These are phyloP conservation scores for Heliconius himera DNA, from an alignment of 1,140 invertebrate genomes.

Conservation along the genomic window DNA sequence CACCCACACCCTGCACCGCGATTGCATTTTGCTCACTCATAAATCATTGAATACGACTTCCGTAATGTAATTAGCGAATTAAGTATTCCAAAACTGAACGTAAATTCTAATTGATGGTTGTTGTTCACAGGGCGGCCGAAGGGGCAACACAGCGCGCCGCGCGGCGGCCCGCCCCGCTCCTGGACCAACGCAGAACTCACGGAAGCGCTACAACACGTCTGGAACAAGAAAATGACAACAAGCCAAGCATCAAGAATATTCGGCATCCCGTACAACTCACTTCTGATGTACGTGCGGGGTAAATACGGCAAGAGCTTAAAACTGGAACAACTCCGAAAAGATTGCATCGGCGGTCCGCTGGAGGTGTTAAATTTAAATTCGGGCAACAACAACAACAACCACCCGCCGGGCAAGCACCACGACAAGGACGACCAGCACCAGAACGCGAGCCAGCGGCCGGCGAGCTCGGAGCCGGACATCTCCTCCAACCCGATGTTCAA, in stretches of 20 bases:
- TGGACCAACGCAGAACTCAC: conserved; percentile 95
- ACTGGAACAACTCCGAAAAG: conserved; percentile 92
- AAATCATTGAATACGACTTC: conserved; percentile 59
- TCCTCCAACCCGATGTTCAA: conserved; percentile 85
- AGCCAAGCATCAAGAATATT: conserved; percentile 94
- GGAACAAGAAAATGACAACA: conserved; percentile 97
- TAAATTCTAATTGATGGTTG: conserved; percentile 36
- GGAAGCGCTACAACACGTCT: conserved; percentile 93
- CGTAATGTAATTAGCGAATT: conserved; percentile 61
- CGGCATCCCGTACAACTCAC: conserved; percentile 94
- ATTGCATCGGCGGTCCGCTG: conserved; percentile 89
- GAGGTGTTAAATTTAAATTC: conserved; percentile 87
- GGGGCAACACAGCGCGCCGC: conserved; percentile 93
- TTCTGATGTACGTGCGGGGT: conserved; percentile 95
- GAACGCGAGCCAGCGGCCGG: conserved; percentile 81
- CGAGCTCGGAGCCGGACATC: conserved; percentile 84
- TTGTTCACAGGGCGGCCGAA: conserved; percentile 85
- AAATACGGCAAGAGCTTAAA: conserved; percentile 95
- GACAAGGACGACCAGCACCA: conserved; percentile 75
- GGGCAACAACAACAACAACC: conserved; percentile 87
- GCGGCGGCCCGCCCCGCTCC: conserved; percentile 92
- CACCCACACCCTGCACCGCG: conserved; percentile 35
- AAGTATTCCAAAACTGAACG: conserved; percentile 44
- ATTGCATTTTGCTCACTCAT: conserved; percentile 49
- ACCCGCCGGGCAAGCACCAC: conserved; percentile 78